A percentile compares a stretch with the other conserved stretches of the same genome.
These are phyloP conservation scores for Tetranychus truncatus DNA, from an alignment of 2,888 invertebrate species.

Conservation along the genomic window DNA sequence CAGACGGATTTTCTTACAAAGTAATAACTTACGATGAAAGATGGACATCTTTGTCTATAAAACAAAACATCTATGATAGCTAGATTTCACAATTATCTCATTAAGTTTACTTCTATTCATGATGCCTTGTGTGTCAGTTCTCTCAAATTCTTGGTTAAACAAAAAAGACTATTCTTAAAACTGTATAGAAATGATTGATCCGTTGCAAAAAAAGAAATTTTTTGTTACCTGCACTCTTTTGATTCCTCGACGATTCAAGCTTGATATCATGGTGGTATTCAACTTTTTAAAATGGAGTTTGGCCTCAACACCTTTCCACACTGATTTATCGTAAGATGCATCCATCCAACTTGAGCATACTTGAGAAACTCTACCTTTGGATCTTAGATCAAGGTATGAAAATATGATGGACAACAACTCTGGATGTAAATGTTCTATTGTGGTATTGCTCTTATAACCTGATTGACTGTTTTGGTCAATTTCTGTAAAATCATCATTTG, in stretches of 20 bases:
- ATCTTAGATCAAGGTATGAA: slow-evolving; percentile 64
- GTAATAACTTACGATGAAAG: too few relatives aligned
- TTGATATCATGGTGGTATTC: slow-evolving; percentile 63
- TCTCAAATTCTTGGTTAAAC: not conserved
- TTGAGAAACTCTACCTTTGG: slow-evolving; percentile 73
- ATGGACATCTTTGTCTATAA: too few relatives aligned
- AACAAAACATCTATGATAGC: too few relatives aligned
- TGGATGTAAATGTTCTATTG: slow-evolving; percentile 67
- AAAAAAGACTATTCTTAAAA: not conserved
- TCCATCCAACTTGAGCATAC: slow-evolving; percentile 66
- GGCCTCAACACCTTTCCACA: slow-evolving; percentile 85
- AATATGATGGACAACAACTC: slow-evolving; percentile 82
- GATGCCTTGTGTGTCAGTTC: too few relatives aligned
- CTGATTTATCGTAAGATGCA: slow-evolving; percentile 72
- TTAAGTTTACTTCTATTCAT: too few relatives aligned
- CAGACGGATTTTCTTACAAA: too few relatives aligned
- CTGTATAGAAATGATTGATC: not conserved
- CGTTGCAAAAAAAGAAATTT: not conserved
- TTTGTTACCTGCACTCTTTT: slow-evolving; percentile 17
- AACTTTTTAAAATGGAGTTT: slow-evolving; percentile 61
- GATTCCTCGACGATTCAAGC: slow-evolving; percentile 68
- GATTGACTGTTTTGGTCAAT: not conserved
- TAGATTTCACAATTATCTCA: too few relatives aligned
- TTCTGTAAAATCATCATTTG: not conserved
- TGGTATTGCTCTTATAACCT: not conserved